Conservation (phyloP, 2,113 vertebrate species). For the Sylvia atricapilla region DNA sequence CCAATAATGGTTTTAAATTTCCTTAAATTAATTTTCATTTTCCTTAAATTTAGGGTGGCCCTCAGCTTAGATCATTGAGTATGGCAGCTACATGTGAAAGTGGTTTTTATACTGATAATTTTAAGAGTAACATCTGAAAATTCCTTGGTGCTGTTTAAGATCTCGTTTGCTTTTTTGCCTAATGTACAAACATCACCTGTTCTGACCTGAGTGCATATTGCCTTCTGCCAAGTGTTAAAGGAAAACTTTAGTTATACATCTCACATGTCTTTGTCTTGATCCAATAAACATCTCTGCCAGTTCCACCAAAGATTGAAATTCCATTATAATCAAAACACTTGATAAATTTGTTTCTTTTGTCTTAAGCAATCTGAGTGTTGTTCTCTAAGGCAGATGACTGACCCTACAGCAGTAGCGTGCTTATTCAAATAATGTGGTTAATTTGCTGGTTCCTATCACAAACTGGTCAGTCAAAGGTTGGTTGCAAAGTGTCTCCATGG, state of each 20-base stretch:
- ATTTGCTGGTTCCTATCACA: neutral
- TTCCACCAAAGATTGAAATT: neutral
- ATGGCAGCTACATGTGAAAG: neutral
- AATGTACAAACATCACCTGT: neutral
- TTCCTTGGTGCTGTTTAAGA: neutral
- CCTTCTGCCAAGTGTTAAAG: neutral
- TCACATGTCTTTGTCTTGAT: neutral
- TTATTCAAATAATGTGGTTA: neutral
- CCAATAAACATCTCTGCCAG: neutral
- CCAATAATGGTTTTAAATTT: neutral
- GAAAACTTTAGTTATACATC: neutral
- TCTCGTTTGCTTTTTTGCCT: neutral
- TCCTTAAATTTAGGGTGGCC: neutral
- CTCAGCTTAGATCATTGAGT: neutral
- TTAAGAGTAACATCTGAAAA: conserved; percentile 1
- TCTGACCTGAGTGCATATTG: neutral
- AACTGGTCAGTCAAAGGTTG: neutral
- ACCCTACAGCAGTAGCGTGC: neutral
- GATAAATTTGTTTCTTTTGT: neutral
- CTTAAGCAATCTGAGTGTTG: neutral
- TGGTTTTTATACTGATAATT: neutral
- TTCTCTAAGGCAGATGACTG: neutral
- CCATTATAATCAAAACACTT: neutral
- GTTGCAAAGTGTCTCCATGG: neutral
- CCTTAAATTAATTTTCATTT: neutral